Evolutionary conservation across 2,113 vertebrate genomes (phyloP), one percentile per base, ranked within the genome.

Genomic region (Nansenia antarctica): DNA sequence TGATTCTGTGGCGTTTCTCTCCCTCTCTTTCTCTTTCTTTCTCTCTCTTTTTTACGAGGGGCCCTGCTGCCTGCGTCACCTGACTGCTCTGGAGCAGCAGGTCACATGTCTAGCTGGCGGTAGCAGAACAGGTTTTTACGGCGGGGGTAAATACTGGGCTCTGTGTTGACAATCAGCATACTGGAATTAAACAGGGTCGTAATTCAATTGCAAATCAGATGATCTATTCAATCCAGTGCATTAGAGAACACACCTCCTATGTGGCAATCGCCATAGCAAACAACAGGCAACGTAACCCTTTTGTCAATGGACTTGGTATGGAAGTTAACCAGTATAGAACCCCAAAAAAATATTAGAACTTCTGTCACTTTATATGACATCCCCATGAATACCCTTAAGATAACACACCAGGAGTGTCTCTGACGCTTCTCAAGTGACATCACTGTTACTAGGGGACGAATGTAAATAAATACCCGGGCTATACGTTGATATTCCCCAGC

Each of bases 21-120:
- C 5, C 11, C 20, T 55, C n/a, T 70, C 68, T 77, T 60, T 58
- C 34, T 59, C 26, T 30, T 64, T 62, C 57, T 54, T 6, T 37
- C 68, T 77, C 62, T 58, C 34, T 59, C 26, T 30, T 64, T 62
- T 52, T 54, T 6, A n/a, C 22, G 26, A 47, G 42, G 42, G 24
- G 24, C 3, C 35, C 24, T 24, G n/a, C 49, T 52, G 4, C 9
- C 49, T 52, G 18, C 20, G 20, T 86, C 84, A 85, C 79, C 78
- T 82, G 83, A 80, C 70, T 2, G 67, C 69, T 24, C 27, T 62
- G 58, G 58, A 35, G 29, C 35, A 18, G 26, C 12, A 14, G 70
- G 77, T 88, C 81, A 85, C 77, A 78, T 82, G 82, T 65, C 69
- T 22, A 67, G 18, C 22, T 9, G 9, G 71, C 65, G 67, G 47